Evolutionary conservation across 2,888 invertebrate genomes (phyloP), one percentile per base, ranked within the genome.

Genomic region (Ectobius pallidus): DNA sequence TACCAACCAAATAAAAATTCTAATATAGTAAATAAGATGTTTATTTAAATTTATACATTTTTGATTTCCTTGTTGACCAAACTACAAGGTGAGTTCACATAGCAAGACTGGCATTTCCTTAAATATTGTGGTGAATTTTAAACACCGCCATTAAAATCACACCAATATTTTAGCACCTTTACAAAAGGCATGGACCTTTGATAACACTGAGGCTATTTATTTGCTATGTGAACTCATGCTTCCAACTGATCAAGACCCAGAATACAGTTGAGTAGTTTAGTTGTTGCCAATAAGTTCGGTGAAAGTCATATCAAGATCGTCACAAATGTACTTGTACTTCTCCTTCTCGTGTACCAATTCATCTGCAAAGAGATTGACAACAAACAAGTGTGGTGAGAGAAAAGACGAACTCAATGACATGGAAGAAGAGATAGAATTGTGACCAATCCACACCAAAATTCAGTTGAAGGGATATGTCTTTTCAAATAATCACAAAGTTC

Each of bases 261-360:
- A 34, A 14, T 27, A 32, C 44, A 42, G 62, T 22, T 55, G 58
- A 14, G 34, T 63, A 49, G 52, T 55, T 85, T 88, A 90, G 83
- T 89, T n/a, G n/a, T n/a, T 90, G 82, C 89, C 90, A 80, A 90
- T 90, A 83, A 91, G 86, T 83, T 91, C 91, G 81, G 91, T 89
- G 85, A 90, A 91, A 78, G 92, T 92, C 80, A 87, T 85, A 84
- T 92, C 92, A 84, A 92, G 85, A 82, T 92, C 92, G 84, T 92
- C 91, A 84, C 90, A 90, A 83, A 92, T 90, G 78, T 87, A 86
- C 86, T 91, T 92, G 89, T 91, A 92, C 83, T 90, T 91, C 85
- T 92, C 91, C 86, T 92, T 92, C 80, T 88, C 88, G 81, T 87
- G 87, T 79, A 87, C 86, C 80, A 88, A 82, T 79, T 88, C 88